phyloP scores from a whole-genome alignment of 2,888 invertebrate species.

The Hedya salicella region DNA sequence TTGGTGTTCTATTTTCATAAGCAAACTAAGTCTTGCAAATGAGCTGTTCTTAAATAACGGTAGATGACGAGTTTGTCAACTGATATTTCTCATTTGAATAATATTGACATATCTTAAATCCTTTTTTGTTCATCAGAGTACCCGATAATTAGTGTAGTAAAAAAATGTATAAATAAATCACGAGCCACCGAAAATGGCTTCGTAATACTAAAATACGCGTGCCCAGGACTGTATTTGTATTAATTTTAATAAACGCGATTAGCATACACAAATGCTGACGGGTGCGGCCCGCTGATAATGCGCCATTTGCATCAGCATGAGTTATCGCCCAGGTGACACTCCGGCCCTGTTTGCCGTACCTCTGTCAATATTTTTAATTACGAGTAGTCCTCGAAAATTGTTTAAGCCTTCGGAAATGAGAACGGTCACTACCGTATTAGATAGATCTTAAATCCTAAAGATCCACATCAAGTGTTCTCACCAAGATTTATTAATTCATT shows the following conservation, averaged over 20 bases:
- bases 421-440: slow-evolving; percentile 19
- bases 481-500: too few relatives aligned
- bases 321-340: slow-evolving; percentile 69
- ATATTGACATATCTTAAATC: too few relatives aligned
- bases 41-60: too few relatives aligned
- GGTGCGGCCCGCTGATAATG: slow-evolving; percentile 74
- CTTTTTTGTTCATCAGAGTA: too few relatives aligned
- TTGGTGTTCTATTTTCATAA: slow-evolving; percentile 2
- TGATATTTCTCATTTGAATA: too few relatives aligned
- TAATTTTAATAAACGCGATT: slow-evolving; percentile 81
- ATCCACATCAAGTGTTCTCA: too few relatives aligned
- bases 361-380: slow-evolving; percentile 42
- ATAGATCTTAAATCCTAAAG: not conserved
- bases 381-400: slow-evolving; percentile 25
- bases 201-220: slow-evolving; percentile 60
- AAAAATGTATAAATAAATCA: slow-evolving; percentile 16
- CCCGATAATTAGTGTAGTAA: not conserved
- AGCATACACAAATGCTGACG: slow-evolving; percentile 71
- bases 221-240: slow-evolving; percentile 69
- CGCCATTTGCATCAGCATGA: slow-evolving; percentile 74
- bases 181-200: slow-evolving; percentile 35
- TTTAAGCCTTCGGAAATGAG: slow-evolving; percentile 14
- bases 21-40: not conserved
- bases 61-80: too few relatives aligned
- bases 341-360: slow-evolving; percentile 48